A percentile compares a stretch with the other conserved stretches of the same genome.
phyloP scores from a whole-genome alignment of 2,888 invertebrate species.

The Drosophila putrida region DNA sequence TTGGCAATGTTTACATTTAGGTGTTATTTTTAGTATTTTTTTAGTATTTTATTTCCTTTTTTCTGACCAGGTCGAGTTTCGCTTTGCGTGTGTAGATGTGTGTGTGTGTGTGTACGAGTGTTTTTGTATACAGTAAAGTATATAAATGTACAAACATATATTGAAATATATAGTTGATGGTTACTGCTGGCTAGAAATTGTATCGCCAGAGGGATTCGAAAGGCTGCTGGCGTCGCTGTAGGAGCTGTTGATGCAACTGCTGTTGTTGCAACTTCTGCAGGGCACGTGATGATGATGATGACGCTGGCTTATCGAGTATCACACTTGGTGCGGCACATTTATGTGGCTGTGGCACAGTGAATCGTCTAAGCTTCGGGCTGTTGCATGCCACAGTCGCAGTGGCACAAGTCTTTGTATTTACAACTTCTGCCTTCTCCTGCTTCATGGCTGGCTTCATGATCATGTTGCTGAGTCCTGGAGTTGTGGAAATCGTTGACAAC shows the following conservation, averaged over 20 bases:
- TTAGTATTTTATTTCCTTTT: conserved; percentile 10
- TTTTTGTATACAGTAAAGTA: conserved; percentile 1
- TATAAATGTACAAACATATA: conserved; percentile 8
- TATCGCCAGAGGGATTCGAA: conserved; percentile 48
- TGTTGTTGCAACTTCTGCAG: conserved; percentile 32
- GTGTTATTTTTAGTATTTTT: conserved; percentile 23
- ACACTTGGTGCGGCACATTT: background rate
- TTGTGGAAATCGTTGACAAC: background rate
- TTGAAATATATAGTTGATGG: conserved; percentile 16
- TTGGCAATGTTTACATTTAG: conserved; percentile 42
- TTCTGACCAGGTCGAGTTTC: conserved; percentile 36
- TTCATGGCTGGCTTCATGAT: background rate
- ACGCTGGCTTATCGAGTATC: conserved; percentile 1
- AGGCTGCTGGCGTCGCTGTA: conserved; percentile 42
- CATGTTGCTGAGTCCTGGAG: background rate
- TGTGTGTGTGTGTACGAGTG: conserved; percentile 9
- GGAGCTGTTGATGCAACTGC: conserved; percentile 34
- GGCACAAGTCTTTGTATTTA: background rate
- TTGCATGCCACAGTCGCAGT: background rate
- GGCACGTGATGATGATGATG: conserved; percentile 9
- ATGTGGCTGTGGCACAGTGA: background rate
- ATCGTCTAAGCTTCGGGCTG: background rate
- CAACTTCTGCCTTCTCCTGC: background rate
- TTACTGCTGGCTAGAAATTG: conserved; percentile 23
- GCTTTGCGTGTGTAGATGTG: conserved; percentile 12